phyloP scores from a whole-genome alignment of 2,797 vertebrate genomes.

The Arnoldichthys spilopterus region DNA sequence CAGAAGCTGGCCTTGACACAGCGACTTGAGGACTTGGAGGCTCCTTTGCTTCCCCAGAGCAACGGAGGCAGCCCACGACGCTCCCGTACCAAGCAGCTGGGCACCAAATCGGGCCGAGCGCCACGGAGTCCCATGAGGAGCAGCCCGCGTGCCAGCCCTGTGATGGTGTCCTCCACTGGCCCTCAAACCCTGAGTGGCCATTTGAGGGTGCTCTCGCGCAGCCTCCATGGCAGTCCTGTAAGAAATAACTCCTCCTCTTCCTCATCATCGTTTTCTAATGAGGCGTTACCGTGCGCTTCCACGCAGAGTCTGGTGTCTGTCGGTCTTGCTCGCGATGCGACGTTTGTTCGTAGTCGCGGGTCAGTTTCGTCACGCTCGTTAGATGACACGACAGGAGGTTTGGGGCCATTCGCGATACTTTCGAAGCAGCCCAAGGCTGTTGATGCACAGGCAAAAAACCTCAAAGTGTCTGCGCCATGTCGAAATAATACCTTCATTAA shows the following conservation, averaged over 20 bases:
- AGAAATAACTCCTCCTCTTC: constrained; percentile 66
- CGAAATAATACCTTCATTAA: constrained; percentile 75
- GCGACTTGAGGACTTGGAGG: constrained; percentile 82
- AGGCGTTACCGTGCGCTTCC: constrained; percentile 41
- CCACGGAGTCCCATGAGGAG: constrained; percentile 76
- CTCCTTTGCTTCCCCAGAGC: constrained; percentile 71
- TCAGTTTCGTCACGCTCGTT: constrained; percentile 39
- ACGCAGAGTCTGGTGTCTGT: constrained; percentile 40
- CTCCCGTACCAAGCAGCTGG: constrained; percentile 76
- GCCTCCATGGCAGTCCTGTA: constrained; percentile 83
- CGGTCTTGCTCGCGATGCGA: constrained; percentile 69
- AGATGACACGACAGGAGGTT: constrained; percentile 34
- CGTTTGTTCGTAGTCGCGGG: constrained; percentile 77
- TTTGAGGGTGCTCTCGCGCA: constrained; percentile 73
- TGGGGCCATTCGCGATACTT: constrained; percentile 41
- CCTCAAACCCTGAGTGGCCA: constrained; percentile 68
- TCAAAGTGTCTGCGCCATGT: constrained; percentile 63
- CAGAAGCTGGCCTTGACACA: constrained; percentile 87
- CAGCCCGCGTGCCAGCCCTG: constrained; percentile 79
- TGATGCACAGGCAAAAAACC: constrained; percentile 45
- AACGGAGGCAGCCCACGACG: constrained; percentile 75
- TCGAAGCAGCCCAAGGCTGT: constrained; percentile 42
- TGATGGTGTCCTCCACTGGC: constrained; percentile 62
- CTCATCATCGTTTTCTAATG: constrained; percentile 53
- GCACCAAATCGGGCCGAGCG: constrained; percentile 74